Evolutionary conservation across 37 sponge, comb jelly and placozoan species (phyloP).

Genomic region (Tethya wilhelma): DNA sequence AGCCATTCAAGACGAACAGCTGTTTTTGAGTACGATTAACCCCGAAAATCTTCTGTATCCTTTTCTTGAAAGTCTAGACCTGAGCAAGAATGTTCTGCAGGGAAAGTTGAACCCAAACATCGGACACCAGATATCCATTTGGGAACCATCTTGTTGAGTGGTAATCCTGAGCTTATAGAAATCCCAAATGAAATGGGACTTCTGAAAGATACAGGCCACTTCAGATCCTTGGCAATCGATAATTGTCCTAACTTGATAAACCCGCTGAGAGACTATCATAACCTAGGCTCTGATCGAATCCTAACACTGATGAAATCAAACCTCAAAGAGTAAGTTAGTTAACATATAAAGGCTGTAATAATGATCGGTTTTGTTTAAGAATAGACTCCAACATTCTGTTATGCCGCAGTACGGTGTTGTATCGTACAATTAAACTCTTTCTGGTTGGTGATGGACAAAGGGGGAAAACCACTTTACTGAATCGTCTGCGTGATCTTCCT

Average conservation of each 20-base stretch:
- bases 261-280: constrained; percentile 70
- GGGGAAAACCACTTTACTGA: constrained; percentile 93
- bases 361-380: not conserved
- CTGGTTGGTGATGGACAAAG: constrained; percentile 80
- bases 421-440: constrained; percentile 89
- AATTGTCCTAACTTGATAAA: constrained; percentile 59
- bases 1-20: not conserved
- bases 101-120: constrained; percentile 72
- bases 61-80: constrained; percentile 44
- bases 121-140: constrained; percentile 54
- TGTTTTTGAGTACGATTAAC: not conserved
- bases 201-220: constrained; percentile 46
- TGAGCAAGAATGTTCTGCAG: constrained; percentile 55
- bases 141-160: constrained; percentile 51
- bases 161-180: constrained; percentile 42
- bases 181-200: constrained; percentile 75
- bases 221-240: constrained; percentile 37
- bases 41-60: constrained; percentile 76
- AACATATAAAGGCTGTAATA: not conserved
- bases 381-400: not conserved
- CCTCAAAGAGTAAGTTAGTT: constrained; percentile 77
- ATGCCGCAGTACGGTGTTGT: constrained; percentile 33
- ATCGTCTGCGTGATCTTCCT: constrained; percentile 44
- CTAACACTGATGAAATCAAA: constrained; percentile 74
- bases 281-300: constrained; percentile 34